phyloP scores from a whole-genome alignment of 1,140 invertebrate species.

The Chymomyza costata region DNA sequence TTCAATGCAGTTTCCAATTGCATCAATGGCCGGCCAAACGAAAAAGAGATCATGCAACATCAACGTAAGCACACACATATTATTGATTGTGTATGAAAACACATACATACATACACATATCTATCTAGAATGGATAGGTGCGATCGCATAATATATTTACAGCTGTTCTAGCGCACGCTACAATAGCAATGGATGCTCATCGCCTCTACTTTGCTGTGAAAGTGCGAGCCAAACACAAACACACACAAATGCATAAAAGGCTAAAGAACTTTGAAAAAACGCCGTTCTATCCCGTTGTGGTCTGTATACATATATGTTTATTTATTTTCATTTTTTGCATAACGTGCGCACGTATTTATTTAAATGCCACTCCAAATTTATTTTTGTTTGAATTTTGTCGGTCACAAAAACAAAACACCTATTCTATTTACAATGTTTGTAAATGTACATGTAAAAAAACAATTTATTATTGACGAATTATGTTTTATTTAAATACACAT shows the following conservation, averaged over 20 bases:
- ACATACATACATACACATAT: background rate
- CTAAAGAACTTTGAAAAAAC: conserved; percentile 40
- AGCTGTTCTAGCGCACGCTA: conserved; percentile 27
- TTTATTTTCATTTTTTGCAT: conserved; percentile 33
- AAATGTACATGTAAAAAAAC: background rate
- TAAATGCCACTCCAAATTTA: too few species aligned
- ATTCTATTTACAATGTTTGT: background rate
- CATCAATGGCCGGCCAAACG: too few species aligned
- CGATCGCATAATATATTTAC: background rate
- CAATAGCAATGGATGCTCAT: conserved; percentile 3
- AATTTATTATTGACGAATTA: background rate
- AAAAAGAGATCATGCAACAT: too few species aligned
- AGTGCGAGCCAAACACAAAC: background rate
- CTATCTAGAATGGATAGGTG: background rate
- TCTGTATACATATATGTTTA: conserved; percentile 2
- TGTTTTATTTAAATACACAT: conserved; percentile 1
- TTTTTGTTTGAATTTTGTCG: background rate
- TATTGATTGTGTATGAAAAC: too few species aligned
- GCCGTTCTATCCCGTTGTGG: conserved; percentile 2
- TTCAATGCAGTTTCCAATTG: too few species aligned
- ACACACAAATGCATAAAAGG: conserved; percentile 23
- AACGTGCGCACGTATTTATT: background rate
- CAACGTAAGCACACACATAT: too few species aligned
- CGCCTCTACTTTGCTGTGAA: too few species aligned
- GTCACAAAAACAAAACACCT: too few species aligned